phyloP scores from a whole-genome alignment of 2,113 vertebrate species.

The Sylvia atricapilla region DNA sequence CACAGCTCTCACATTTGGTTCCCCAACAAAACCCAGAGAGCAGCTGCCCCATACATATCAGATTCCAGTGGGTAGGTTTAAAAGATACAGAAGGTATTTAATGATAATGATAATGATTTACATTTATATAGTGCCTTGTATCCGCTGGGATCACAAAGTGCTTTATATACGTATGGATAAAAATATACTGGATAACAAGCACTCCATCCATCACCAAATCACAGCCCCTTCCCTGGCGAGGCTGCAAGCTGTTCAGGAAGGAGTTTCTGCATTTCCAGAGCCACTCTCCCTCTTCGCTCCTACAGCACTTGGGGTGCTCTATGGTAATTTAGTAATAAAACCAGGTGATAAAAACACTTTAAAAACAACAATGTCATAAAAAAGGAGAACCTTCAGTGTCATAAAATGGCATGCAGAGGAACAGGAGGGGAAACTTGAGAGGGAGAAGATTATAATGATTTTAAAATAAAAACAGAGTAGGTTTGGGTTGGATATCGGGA shows the following conservation, averaged over 20 bases:
- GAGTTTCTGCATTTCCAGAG: background rate
- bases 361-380: slow-evolving; percentile 50
- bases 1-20: background rate
- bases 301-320: background rate
- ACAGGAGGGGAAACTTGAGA: background rate
- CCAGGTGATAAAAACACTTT: slow-evolving; percentile 62
- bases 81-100: slow-evolving; percentile 61
- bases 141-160: slow-evolving; percentile 27
- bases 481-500: background rate
- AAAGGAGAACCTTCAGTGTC: slow-evolving; percentile 2
- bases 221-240: background rate
- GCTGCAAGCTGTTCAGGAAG: background rate
- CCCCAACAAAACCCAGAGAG: background rate
- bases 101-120: slow-evolving; percentile 62
- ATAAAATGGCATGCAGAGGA: background rate
- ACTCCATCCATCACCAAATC: slow-evolving; percentile 21
- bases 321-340: slow-evolving; percentile 40
- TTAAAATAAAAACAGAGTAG: background rate
- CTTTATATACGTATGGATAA: slow-evolving; percentile 36
- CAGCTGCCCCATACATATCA: background rate
- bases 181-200: slow-evolving; percentile 10
- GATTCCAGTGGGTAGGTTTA: slow-evolving; percentile 15
- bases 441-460: background rate
- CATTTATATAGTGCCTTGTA: slow-evolving; percentile 50
- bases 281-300: background rate